Conservation (phyloP, 2,888 invertebrate species). For the Drosophila pseudotalamancana region DNA sequence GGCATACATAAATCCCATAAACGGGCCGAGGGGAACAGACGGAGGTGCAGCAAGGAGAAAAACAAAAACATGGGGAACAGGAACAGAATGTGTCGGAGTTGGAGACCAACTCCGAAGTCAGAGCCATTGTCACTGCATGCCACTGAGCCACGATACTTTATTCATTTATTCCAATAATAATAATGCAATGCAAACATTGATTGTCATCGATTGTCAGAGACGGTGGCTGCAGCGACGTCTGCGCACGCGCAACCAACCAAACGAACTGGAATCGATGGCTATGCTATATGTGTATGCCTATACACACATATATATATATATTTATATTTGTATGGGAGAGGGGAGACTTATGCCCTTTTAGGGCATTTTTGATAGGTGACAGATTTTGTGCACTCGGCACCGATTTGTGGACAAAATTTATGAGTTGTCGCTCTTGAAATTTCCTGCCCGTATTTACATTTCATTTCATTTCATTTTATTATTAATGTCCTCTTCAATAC, state of each 20-base stretch:
- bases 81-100: slow-evolving; percentile 34
- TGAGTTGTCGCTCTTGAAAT: slow-evolving; percentile 73
- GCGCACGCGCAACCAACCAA: slow-evolving; percentile 63
- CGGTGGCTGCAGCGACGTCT: slow-evolving; percentile 49
- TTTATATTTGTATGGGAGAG: not conserved
- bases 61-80: slow-evolving; percentile 33
- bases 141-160: slow-evolving; percentile 74
- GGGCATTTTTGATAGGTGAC: slow-evolving; percentile 83
- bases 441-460: slow-evolving; percentile 61
- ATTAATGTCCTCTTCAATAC: slow-evolving; percentile 53
- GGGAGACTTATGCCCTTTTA: slow-evolving; percentile 80
- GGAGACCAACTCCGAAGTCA: slow-evolving; percentile 44
- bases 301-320: no score
- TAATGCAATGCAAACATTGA: slow-evolving; percentile 83
- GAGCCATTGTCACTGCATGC: slow-evolving; percentile 82
- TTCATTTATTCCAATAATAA: slow-evolving; percentile 83
- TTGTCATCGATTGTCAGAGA: slow-evolving; percentile 80
- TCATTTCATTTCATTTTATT: slow-evolving; percentile 66
- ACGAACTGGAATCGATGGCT: not conserved
- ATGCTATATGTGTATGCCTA: no score
- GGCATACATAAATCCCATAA: slow-evolving; percentile 66
- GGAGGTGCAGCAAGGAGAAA: slow-evolving; percentile 3
- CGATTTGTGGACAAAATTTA: slow-evolving; percentile 77
- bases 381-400: slow-evolving; percentile 73
- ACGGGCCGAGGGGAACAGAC: slow-evolving; percentile 19